Base-by-base conservation (phyloP, 2,113 vertebrate genomes). In the Synodontis membranacea region DNA sequence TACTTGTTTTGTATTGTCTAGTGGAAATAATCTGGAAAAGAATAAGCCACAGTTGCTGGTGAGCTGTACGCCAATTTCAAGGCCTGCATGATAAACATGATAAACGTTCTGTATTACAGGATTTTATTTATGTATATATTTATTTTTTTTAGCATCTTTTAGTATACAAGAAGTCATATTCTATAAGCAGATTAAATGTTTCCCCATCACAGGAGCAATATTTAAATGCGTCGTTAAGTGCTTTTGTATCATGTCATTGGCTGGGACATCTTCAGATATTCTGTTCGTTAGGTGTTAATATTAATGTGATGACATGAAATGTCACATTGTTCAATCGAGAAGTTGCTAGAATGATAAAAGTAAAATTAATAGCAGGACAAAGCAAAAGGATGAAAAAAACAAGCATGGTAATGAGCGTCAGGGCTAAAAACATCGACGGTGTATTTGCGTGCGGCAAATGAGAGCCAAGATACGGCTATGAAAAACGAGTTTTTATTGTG, bases 341-440 rank as follows among this genome's bases (percentile, higher is more conserved):
- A 42, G 39, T 23, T 14, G 9, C 39, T 25, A 48, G 11, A 1
- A 12, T n/a, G 72, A 75, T 75, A 75, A 75, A n/a, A 2, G 12
- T 48, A 48, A 75, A 75, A 75, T 44, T 15, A 75, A 75, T 75
- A 25, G 72, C 44, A 48, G 46, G 72, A 75, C 44, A 75, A 75
- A 75, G 28, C 5, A 44, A 74, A 44, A 74, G 70, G 25, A 74
- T 21, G n/a, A 25, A 10, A 23, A 44, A 72, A 42, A 42, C 68
- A 72, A 72, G 37, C 39, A 75, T 75, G 44, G 25, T 75, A 75
- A 75, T 75, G 72, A 75, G 44, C 5, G 3, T n/a, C 25, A 46
- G 44, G 42, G 25, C 44, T 44, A 46, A 46, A 46, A 28, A 75
- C 23, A 5, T 3, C 44, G 68, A 42, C 7, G 11, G 72, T 28